Percentiles rank a stretch among this genome's conserved stretches.
These are phyloP conservation scores for Vicugna pacos DNA, from an alignment of 2,113 vertebrate species.

Conservation along the genomic window DNA sequence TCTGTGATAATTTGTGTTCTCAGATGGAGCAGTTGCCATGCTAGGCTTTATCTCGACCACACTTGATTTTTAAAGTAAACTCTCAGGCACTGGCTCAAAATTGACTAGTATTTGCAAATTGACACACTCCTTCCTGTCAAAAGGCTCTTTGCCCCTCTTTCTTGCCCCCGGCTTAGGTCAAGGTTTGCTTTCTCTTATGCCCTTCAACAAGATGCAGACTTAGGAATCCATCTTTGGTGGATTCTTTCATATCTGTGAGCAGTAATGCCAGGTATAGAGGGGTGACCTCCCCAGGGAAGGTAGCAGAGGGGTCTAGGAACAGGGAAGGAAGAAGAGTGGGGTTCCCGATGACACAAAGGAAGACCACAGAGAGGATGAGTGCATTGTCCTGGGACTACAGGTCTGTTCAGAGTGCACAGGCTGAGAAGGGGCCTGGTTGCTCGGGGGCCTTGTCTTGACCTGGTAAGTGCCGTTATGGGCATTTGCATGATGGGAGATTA, in stretches of 20 bases:
- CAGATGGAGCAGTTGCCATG: not conserved
- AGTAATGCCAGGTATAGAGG: not conserved
- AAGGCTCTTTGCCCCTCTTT: not conserved
- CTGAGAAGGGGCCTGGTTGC: not conserved
- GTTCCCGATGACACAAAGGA: not conserved
- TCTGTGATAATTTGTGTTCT: not conserved
- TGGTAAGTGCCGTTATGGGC: not conserved
- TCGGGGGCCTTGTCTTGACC: not conserved
- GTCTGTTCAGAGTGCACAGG: not conserved
- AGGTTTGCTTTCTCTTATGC: not conserved
- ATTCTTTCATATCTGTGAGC: not conserved
- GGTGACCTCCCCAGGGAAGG: not conserved
- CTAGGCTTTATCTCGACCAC: not conserved
- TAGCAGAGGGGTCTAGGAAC: not conserved
- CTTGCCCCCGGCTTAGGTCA: not conserved
- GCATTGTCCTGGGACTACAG: not conserved
- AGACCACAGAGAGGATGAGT: not conserved
- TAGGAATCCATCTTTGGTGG: not conserved
- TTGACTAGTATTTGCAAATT: not conserved
- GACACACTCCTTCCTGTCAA: not conserved
- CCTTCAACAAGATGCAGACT: not conserved
- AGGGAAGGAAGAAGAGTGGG: not conserved
- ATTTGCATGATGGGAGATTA: not conserved
- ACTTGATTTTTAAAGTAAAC: slow-evolving; percentile 9
- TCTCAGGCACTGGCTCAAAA: not conserved